phyloP scores from a whole-genome alignment of 1,140 invertebrate genomes.

The Calephelis virginiensis region DNA sequence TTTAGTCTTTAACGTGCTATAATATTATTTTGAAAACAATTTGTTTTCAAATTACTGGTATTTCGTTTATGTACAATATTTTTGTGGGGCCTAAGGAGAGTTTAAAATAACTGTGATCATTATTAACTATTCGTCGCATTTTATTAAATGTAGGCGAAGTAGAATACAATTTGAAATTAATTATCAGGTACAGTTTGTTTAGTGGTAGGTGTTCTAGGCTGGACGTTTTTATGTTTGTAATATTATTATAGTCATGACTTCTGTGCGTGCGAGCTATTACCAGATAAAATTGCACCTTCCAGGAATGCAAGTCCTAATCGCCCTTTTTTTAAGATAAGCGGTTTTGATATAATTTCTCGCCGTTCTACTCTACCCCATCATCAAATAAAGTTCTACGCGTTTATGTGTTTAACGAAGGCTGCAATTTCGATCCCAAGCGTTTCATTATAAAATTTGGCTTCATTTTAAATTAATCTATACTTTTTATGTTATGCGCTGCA shows the following conservation, averaged over 20 bases:
- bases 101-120: no score
- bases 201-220: no score
- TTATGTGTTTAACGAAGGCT: constrained; percentile 61
- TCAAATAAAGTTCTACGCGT: constrained; percentile 67
- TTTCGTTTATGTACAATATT: no score
- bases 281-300: constrained; percentile 45
- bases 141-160: no score
- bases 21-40: no score
- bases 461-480: constrained; percentile 35
- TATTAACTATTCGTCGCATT: no score
- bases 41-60: no score
- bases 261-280: constrained; percentile 19
- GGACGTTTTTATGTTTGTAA: no score
- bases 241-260: neutral
- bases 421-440: constrained; percentile 53
- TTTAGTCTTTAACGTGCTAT: no score
- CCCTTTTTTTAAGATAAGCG: constrained; percentile 62
- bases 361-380: constrained; percentile 52
- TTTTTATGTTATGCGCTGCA: constrained; percentile 3
- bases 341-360: constrained; percentile 64
- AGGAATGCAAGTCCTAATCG: constrained; percentile 46
- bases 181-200: no score
- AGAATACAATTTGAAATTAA: no score
- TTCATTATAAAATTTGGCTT: constrained; percentile 59
- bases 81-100: no score